Evolutionary conservation across 2,797 vertebrate species (phyloP).

Genomic region (Crocidura indochinensis): DNA sequence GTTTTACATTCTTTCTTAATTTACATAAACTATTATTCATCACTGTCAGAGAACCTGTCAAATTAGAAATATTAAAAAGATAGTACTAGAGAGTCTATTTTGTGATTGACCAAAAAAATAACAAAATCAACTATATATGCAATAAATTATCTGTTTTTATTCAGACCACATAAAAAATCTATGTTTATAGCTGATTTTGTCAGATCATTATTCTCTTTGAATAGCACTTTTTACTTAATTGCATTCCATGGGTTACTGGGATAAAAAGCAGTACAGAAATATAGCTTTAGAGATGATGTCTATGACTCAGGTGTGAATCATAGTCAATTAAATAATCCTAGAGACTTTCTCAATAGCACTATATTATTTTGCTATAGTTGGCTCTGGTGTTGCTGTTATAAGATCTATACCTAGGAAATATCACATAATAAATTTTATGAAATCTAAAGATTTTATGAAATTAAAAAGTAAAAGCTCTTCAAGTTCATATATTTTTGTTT

Average conservation of each 20-base stretch:
- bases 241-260: neutral
- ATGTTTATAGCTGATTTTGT: conserved; percentile 74
- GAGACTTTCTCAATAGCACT: neutral
- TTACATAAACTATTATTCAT: conserved; percentile 28
- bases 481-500: neutral
- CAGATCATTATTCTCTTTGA: conserved; percentile 21
- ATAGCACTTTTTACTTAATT: conserved; percentile 70
- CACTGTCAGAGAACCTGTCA: neutral
- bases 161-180: conserved; percentile 67
- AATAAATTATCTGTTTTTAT: conserved; percentile 64
- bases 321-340: neutral
- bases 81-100: conserved; percentile 55
- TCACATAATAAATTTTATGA: conserved; percentile 21
- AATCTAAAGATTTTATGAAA: neutral
- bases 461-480: neutral
- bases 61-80: conserved; percentile 61
- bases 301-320: neutral
- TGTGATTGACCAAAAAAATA: conserved; percentile 31
- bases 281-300: neutral
- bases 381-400: neutral
- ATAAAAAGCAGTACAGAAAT: conserved; percentile 16
- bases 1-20: neutral
- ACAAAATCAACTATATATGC: conserved; percentile 63
- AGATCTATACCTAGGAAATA: neutral
- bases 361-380: neutral